phyloP scores from a whole-genome alignment of 2,888 invertebrate species.

The Mechanitis messenoides region DNA sequence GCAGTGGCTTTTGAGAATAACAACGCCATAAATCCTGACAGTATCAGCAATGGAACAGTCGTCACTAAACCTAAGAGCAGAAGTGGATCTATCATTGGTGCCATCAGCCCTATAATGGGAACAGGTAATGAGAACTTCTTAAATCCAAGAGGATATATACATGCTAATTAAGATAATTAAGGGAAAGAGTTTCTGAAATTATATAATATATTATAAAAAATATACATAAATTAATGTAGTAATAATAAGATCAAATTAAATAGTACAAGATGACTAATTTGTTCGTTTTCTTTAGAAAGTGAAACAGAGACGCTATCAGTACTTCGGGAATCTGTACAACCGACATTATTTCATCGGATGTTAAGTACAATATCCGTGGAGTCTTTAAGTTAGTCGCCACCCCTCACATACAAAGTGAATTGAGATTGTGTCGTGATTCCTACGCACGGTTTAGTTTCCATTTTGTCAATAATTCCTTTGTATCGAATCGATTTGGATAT shows the following conservation, averaged over 20 bases:
- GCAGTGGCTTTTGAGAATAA: conserved; percentile 61
- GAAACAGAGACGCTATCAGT: conserved; percentile 47
- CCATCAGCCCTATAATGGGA: conserved; percentile 73
- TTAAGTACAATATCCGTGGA: conserved; percentile 67
- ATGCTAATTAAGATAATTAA: background rate
- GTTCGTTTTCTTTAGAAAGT: conserved; percentile 39
- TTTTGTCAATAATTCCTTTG: too few relatives aligned
- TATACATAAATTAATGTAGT: background rate
- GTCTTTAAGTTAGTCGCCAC: conserved; percentile 51
- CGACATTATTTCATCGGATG: conserved; percentile 60
- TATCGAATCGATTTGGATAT: too few relatives aligned
- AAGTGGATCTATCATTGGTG: conserved; percentile 72
- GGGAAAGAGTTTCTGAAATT: too few relatives aligned
- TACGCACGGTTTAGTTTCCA: background rate
- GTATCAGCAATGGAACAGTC: conserved; percentile 50
- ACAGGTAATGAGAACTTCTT: conserved; percentile 47
- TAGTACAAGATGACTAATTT: conserved; percentile 1
- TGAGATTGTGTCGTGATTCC: background rate
- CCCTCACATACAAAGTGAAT: background rate
- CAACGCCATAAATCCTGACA: conserved; percentile 51
- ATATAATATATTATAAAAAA: too few relatives aligned
- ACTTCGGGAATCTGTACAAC: conserved; percentile 42
- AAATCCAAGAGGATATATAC: background rate
- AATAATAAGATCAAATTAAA: background rate
- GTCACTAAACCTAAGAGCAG: conserved; percentile 64